A percentile compares a stretch with the other conserved stretches of the same genome.
phyloP scores from a whole-genome alignment of 2,797 vertebrate species.

The Poeciliopsis gracilis region DNA sequence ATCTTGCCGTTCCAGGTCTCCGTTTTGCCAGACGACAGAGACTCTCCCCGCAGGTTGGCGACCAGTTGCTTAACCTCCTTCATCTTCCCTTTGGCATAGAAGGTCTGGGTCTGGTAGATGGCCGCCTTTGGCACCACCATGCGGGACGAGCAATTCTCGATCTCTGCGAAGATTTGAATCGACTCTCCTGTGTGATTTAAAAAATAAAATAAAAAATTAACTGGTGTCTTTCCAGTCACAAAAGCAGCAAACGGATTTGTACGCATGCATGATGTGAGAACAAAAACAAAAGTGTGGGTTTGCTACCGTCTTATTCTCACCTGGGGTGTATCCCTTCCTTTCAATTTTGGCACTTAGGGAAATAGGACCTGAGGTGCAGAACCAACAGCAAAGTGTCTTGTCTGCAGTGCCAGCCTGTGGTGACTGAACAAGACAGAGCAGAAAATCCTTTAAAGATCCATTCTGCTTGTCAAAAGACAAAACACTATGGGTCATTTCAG shows the following conservation, averaged over 20 bases:
- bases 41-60: constrained; percentile 94
- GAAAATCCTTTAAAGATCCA: background rate
- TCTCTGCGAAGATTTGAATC: constrained; percentile 99
- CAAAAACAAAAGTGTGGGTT: background rate
- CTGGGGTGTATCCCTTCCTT: constrained; percentile 99
- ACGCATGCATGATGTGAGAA: constrained; percentile 5
- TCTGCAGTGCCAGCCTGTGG: constrained; percentile 99
- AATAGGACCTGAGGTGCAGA: constrained; percentile 99
- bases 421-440: constrained; percentile 81
- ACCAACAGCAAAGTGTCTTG: constrained; percentile 99
- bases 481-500: background rate
- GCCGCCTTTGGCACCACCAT: constrained; percentile 99
- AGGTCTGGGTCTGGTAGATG: constrained; percentile 97
- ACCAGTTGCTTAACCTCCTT: constrained; percentile 98
- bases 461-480: background rate
- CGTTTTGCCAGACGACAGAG: constrained; percentile 95
- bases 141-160: constrained; percentile 98
- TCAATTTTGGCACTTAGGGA: constrained; percentile 99
- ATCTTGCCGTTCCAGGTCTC: constrained; percentile 98
- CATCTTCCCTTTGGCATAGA: constrained; percentile 99
- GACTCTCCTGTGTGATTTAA: constrained; percentile 87
- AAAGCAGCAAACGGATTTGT: background rate
- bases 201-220: constrained; percentile 6
- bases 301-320: constrained; percentile 68
- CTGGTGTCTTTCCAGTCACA: background rate